Evolutionary conservation across 1,140 invertebrate species (phyloP).

Genomic region (Papilio polyxenes): DNA sequence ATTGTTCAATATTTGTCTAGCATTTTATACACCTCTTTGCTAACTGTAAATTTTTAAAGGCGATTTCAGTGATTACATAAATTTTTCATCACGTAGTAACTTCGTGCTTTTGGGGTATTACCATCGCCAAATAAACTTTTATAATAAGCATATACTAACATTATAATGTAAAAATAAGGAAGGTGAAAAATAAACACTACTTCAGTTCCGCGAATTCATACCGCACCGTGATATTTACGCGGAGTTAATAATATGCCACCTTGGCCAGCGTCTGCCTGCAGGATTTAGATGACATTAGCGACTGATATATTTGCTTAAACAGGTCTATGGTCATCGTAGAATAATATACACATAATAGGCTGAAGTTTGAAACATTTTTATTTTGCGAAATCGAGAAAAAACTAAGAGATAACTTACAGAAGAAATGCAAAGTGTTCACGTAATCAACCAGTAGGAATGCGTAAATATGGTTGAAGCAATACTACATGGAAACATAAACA

Average conservation of each 20-base stretch:
- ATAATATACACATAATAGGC: background rate
- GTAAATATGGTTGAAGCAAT: too few species aligned
- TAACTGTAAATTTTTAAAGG: background rate
- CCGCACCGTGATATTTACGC: background rate
- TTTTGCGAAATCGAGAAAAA: constrained; percentile 10
- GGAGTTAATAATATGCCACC: background rate
- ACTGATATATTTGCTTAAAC: background rate
- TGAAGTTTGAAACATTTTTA: background rate
- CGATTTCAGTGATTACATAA: background rate
- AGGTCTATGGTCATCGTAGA: background rate
- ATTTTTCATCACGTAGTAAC: background rate
- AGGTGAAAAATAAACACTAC: background rate
- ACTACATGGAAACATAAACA: too few species aligned
- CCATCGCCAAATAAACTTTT: background rate
- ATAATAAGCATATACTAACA: background rate
- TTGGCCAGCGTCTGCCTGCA: background rate
- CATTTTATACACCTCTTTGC: too few species aligned
- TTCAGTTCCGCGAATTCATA: constrained; percentile 13
- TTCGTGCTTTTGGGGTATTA: background rate
- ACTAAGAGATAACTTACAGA: background rate
- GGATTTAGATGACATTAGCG: constrained; percentile 8
- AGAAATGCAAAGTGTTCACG: background rate
- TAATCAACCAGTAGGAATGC: background rate
- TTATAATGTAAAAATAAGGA: background rate
- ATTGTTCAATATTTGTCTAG: too few species aligned